phyloP scores from a whole-genome alignment of 2,888 invertebrate species.

The Drosophila setosimentum region DNA sequence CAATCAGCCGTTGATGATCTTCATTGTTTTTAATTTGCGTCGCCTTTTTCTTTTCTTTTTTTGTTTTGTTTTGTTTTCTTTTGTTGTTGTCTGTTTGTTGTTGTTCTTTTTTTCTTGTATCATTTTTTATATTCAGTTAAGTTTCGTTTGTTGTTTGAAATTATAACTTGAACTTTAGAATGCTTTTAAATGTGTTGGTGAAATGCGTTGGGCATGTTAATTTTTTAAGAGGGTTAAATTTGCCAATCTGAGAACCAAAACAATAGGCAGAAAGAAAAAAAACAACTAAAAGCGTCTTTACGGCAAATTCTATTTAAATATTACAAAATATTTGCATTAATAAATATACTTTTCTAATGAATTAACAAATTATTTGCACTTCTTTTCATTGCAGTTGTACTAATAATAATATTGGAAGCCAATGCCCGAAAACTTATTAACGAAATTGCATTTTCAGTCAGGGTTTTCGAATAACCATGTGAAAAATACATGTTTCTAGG shows the following conservation, averaged over 20 bases:
- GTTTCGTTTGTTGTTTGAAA: slow-evolving; percentile 2
- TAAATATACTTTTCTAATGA: neutral
- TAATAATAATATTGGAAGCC: slow-evolving; percentile 15
- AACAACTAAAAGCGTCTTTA: neutral
- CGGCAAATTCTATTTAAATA: neutral
- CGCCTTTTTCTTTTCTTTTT: slow-evolving; percentile 34
- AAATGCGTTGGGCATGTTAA: slow-evolving; percentile 21
- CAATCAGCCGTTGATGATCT: slow-evolving; percentile 76
- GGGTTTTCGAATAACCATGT: slow-evolving; percentile 27
- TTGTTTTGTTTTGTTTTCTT: slow-evolving; percentile 29
- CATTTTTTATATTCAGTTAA: slow-evolving; percentile 1
- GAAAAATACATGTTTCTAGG: slow-evolving; percentile 29
- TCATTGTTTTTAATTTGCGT: slow-evolving; percentile 76
- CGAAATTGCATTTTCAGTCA: slow-evolving; percentile 32
- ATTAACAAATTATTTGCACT: neutral
- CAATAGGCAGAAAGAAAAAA: neutral
- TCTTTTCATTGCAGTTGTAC: slow-evolving; percentile 36
- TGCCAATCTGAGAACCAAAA: neutral
- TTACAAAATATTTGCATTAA: neutral
- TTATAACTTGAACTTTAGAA: slow-evolving; percentile 5
- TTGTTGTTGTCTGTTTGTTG: slow-evolving; percentile 11
- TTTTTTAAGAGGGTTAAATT: neutral
- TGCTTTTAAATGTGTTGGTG: slow-evolving; percentile 1
- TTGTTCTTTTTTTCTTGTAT: slow-evolving; percentile 8
- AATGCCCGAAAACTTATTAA: slow-evolving; percentile 11